Percentiles rank a stretch among this genome's conserved stretches.
Conservation (phyloP, 1,140 invertebrate species). For the Metopolophium dirhodum region DNA sequence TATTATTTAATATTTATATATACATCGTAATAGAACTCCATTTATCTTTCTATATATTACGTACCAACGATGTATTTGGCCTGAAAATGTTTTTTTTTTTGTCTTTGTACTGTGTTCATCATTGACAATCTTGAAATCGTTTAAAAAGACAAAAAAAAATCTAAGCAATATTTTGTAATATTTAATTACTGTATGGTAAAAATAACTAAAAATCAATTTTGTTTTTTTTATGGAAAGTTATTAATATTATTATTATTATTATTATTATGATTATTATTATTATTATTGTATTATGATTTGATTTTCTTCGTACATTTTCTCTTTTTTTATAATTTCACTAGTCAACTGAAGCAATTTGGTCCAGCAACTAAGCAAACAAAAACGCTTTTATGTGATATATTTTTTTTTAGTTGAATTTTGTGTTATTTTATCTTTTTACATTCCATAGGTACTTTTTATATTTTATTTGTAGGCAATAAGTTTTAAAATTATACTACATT, state of each 20-base stretch:
- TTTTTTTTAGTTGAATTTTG: constrained; percentile 53
- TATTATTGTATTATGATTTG: neutral
- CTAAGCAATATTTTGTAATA: constrained; percentile 49
- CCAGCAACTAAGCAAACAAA: constrained; percentile 45
- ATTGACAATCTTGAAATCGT: constrained; percentile 50
- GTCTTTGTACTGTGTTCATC: constrained; percentile 52
- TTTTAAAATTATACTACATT: constrained; percentile 44
- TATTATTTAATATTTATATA: neutral
- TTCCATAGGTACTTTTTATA: constrained; percentile 41
- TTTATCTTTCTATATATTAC: neutral
- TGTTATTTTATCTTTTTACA: constrained; percentile 53
- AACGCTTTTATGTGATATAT: constrained; percentile 57
- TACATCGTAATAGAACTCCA: neutral
- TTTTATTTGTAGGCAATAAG: constrained; percentile 39
- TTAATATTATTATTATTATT: neutral
- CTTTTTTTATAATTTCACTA: constrained; percentile 54
- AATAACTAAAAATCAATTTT: neutral
- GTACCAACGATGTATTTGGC: neutral
- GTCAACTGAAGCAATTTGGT: constrained; percentile 57
- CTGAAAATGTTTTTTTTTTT: constrained; percentile 13
- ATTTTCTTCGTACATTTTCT: constrained; percentile 30
- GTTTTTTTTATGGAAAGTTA: neutral
- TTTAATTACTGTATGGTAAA: constrained; percentile 11
- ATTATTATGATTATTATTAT: neutral
- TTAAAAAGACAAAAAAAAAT: constrained; percentile 40